phyloP scores from a whole-genome alignment of 2,113 vertebrate species.

The Eptesicus fuscus region DNA sequence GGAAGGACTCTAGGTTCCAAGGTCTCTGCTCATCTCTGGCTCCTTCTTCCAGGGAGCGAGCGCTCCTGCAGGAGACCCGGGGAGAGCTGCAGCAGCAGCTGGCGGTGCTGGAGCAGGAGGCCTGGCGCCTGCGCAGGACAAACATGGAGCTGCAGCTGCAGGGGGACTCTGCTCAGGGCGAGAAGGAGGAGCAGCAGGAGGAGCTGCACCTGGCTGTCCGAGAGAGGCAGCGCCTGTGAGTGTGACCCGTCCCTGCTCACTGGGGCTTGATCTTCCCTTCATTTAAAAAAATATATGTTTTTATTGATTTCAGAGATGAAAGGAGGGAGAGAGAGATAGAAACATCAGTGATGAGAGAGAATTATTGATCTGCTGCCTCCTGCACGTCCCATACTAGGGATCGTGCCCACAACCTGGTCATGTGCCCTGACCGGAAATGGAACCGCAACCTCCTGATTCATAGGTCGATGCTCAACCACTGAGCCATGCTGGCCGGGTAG shows the following conservation, averaged over 20 bases:
- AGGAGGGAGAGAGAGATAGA: too few species aligned
- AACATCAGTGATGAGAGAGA: too few species aligned
- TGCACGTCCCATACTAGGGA: too few species aligned
- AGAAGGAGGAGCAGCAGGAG: constrained; percentile 75
- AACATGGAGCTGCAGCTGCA: constrained; percentile 79
- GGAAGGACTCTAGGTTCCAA: neutral
- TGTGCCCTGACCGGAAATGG: too few species aligned
- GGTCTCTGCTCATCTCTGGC: neutral
- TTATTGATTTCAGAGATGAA: too few species aligned
- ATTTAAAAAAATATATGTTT: too few species aligned
- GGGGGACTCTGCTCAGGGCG: constrained; percentile 71
- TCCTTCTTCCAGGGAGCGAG: constrained; percentile 41
- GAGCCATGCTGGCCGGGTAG: too few species aligned
- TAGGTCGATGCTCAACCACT: too few species aligned
- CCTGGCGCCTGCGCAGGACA: constrained; percentile 65
- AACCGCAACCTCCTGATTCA: too few species aligned
- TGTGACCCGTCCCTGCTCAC: neutral
- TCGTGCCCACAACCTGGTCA: too few species aligned
- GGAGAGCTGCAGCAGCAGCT: constrained; percentile 76
- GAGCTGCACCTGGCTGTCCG: constrained; percentile 44
- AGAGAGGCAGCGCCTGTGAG: constrained; percentile 78
- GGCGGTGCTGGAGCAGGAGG: constrained; percentile 72
- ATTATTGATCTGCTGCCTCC: too few species aligned
- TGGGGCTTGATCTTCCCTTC: neutral
- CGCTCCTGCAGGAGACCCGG: constrained; percentile 69